Conservation (phyloP, 2,113 vertebrate genomes). For the Columbina picui region DNA sequence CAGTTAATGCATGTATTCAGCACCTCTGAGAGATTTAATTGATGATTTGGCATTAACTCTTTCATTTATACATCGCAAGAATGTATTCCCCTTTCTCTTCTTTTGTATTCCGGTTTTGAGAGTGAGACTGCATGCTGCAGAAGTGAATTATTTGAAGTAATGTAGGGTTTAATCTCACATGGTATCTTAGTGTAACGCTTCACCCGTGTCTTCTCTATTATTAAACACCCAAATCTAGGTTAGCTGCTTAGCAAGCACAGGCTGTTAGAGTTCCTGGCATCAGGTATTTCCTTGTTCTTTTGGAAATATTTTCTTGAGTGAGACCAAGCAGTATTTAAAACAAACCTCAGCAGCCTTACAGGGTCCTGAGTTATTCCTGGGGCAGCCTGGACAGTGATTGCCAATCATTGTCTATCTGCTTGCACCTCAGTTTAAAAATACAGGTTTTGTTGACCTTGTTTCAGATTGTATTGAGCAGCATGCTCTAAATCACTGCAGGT, state of each 20-base stretch:
- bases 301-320: background rate
- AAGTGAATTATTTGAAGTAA: background rate
- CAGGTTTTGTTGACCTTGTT: background rate
- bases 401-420: background rate
- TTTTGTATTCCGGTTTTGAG: background rate
- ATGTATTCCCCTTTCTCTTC: background rate
- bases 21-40: background rate
- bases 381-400: background rate
- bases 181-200: background rate
- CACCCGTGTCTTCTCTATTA: constrained; percentile 11
- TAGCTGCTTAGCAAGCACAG: constrained; percentile 1
- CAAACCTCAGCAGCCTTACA: background rate
- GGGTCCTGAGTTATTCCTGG: background rate
- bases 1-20: background rate
- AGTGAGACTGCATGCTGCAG: background rate
- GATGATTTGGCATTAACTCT: constrained; percentile 4
- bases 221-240: constrained; percentile 26
- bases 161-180: background rate
- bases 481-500: background rate
- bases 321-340: background rate
- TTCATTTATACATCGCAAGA: background rate
- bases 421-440: background rate
- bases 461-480: background rate
- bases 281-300: background rate
- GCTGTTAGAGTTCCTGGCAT: background rate